phyloP scores from a whole-genome alignment of 30 jellyfish, hydroid and myxozoan species.

The Sanderia malayensis region DNA sequence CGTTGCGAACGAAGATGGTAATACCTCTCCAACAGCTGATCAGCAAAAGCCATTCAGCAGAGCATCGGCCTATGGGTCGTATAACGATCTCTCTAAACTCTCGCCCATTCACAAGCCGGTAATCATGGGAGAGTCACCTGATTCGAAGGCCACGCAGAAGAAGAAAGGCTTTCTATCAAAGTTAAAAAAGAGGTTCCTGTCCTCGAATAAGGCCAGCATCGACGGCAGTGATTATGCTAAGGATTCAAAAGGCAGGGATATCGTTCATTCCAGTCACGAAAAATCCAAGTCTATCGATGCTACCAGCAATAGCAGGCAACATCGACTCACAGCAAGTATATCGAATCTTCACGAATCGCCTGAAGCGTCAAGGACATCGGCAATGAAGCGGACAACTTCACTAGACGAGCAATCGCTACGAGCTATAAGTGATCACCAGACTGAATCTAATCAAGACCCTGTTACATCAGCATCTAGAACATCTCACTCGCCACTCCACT shows the following conservation, averaged over 20 bases:
- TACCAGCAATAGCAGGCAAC: background rate
- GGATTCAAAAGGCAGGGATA: constrained; percentile 62
- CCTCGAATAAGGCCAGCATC: constrained; percentile 34
- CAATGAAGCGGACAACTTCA: constrained; percentile 44
- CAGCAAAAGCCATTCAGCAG: background rate
- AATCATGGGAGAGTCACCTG: constrained; percentile 57
- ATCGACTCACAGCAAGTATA: constrained; percentile 20
- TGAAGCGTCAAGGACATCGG: constrained; percentile 9
- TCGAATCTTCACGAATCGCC: constrained; percentile 22
- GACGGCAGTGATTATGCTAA: constrained; percentile 25
- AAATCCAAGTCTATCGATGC: no score
- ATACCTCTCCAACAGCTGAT: background rate
- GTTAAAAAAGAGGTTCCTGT: constrained; percentile 34
- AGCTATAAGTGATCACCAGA: constrained; percentile 17
- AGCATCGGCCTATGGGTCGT: constrained; percentile 54
- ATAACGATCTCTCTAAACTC: constrained; percentile 47
- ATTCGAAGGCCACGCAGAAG: constrained; percentile 20
- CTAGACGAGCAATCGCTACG: constrained; percentile 63
- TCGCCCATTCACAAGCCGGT: constrained; percentile 49
- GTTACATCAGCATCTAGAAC: constrained; percentile 10
- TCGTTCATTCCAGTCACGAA: constrained; percentile 62
- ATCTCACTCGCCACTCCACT: constrained; percentile 24
- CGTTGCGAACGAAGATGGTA: constrained; percentile 12
- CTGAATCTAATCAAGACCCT: background rate
- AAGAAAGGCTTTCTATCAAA: constrained; percentile 52